Evolutionary conservation across 1,140 invertebrate species (phyloP).

Genomic region (Apis laboriosa): DNA sequence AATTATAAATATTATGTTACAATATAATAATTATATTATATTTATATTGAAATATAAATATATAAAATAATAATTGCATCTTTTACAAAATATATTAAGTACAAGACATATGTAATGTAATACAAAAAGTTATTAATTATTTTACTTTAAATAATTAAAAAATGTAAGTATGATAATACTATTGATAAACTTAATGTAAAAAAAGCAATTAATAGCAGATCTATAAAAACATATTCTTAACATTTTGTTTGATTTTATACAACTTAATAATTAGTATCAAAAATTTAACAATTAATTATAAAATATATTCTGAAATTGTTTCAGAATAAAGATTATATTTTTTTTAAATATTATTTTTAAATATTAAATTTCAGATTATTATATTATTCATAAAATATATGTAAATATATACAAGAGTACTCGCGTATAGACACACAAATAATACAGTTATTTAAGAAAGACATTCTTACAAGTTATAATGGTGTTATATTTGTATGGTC

Average conservation of each 20-base stretch:
- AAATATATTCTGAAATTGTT: not conserved
- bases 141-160: not conserved
- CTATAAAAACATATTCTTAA: not conserved
- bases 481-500: constrained; percentile 66
- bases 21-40: too few species aligned
- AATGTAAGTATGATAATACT: constrained; percentile 2
- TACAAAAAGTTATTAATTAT: not conserved
- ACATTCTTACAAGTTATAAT: constrained; percentile 42
- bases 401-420: too few species aligned
- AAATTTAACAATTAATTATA: not conserved
- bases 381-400: not conserved
- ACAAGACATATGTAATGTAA: constrained; percentile 11
- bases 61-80: not conserved
- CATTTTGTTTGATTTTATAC: not conserved
- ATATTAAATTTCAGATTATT: not conserved
- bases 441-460: not conserved
- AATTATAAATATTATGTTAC: too few species aligned
- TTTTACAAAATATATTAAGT: constrained; percentile 36
- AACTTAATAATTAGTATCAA: not conserved
- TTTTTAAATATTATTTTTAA: not conserved
- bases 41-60: not conserved
- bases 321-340: not conserved
- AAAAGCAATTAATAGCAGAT: not conserved
- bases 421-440: not conserved
- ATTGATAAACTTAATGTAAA: not conserved